Evolutionary conservation across 2,113 vertebrate genomes (phyloP).

Genomic region (Serinus canaria): DNA sequence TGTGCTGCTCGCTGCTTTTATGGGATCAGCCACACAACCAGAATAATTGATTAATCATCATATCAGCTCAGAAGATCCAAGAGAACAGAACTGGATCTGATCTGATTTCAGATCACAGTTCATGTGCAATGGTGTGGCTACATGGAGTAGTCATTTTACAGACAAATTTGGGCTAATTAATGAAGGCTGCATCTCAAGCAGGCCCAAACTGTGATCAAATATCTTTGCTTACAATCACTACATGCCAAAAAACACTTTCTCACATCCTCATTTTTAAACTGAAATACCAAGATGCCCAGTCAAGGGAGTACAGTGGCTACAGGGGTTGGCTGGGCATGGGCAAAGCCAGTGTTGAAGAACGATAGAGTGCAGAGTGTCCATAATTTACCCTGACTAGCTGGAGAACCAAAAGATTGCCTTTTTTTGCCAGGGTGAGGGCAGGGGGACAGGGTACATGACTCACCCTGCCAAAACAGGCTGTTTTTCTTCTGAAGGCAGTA

Average conservation of each 20-base stretch:
- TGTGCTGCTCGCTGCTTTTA: background rate
- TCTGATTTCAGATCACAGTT: background rate
- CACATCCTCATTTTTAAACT: background rate
- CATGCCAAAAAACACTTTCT: background rate
- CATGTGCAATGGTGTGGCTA: background rate
- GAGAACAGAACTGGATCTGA: background rate
- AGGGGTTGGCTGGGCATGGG: background rate
- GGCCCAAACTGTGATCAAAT: accelerated
- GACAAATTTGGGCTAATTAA: background rate
- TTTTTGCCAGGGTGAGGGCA: background rate
- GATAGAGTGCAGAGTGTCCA: background rate
- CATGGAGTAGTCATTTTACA: background rate
- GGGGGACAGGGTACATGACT: background rate
- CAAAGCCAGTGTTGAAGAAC: background rate
- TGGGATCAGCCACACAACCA: background rate
- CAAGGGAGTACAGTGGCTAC: background rate
- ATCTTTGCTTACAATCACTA: background rate
- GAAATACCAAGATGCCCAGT: background rate
- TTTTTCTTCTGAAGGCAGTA: background rate
- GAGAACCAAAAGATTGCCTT: background rate
- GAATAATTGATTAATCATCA: background rate
- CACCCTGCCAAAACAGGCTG: background rate
- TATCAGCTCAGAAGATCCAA: background rate
- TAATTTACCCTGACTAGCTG: background rate
- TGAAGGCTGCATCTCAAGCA: background rate